Evolutionary conservation across 2,113 vertebrate genomes (phyloP), one percentile per base, ranked within the genome.

Genomic region (Phylloscopus whistleri): DNA sequence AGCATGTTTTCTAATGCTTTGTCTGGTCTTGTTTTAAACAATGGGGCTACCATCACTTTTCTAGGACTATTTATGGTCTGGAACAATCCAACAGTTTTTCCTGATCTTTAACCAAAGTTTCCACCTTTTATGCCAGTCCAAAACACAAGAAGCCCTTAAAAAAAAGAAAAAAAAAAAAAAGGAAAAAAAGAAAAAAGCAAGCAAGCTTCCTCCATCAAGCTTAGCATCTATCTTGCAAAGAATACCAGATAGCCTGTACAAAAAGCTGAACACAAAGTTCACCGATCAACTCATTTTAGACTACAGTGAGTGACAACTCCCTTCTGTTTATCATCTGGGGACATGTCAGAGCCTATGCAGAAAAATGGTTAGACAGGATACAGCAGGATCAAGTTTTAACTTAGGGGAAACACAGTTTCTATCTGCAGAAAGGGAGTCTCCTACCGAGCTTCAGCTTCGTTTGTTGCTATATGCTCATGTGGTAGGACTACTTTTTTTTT

Each of bases 1-100:
- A 95, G 96, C 94, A 88, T 94, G 91, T 96, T 97, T 95, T 94
- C 94, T 94, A 94, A 82, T 0, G 86, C 95, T 97, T 95, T 96
- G 93, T 97, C 95, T 97, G 92, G 92, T 94, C 95, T 93, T 97
- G 93, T 96, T 96, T 93, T 87, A 93, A 94, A 95, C 92, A 97
- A 94, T 92, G 59, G 92, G 37, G 60, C 66, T 95, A 89, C 93
- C 93, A 90, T 68, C 83, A 92, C 73, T 89, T 93, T 95, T 93
- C 93, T 96, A 93, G 16, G 79, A 90, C 88, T 93, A 85, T 89
- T 96, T 93, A 89, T 51, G 70, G 74, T 53, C 81, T 85, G 67
- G 87, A 96, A 93, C 83, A 95, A 96, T 90, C 87, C 88, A 92
- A 94, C 60, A 84, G 79, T 82, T 94, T 86, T 96, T 91, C 90